These are phyloP conservation scores for Drosophila tripunctata DNA, from an alignment of 2,888 invertebrate genomes.

Conservation along the genomic window DNA sequence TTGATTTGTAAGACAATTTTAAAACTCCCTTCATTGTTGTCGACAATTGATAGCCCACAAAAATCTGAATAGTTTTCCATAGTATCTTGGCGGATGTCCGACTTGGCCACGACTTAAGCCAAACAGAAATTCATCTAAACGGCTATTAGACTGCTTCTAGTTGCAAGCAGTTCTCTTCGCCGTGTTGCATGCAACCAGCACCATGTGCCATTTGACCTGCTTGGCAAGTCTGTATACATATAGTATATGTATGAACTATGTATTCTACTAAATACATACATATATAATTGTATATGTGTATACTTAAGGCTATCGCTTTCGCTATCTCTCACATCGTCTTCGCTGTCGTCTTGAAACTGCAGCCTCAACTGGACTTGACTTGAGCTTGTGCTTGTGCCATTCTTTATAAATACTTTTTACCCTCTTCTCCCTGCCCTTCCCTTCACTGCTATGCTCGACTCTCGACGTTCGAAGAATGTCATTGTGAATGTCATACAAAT, in stretches of 20 bases:
- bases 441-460: neutral
- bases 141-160: conserved; percentile 40
- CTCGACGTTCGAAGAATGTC: conserved; percentile 35
- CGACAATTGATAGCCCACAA: too few species aligned
- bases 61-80: neutral
- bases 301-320: conserved; percentile 45
- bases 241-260: neutral
- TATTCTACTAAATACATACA: neutral
- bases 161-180: conserved; percentile 26
- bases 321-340: conserved; percentile 53
- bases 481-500: conserved; percentile 62
- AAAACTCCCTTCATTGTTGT: too few species aligned
- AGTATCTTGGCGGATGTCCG: neutral
- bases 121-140: conserved; percentile 61
- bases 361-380: conserved; percentile 17
- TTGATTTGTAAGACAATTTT: too few species aligned
- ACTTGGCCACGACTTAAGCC: conserved; percentile 24
- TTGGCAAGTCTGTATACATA: conserved; percentile 40
- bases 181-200: conserved; percentile 4
- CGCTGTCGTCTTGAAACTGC: conserved; percentile 31
- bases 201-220: conserved; percentile 46
- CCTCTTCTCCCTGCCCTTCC: neutral
- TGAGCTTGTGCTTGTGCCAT: conserved; percentile 25
- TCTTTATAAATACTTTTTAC: conserved; percentile 53
- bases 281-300: neutral